Base-by-base conservation (phyloP, 2,888 invertebrate species). In the Nomada ferruginata region DNA sequence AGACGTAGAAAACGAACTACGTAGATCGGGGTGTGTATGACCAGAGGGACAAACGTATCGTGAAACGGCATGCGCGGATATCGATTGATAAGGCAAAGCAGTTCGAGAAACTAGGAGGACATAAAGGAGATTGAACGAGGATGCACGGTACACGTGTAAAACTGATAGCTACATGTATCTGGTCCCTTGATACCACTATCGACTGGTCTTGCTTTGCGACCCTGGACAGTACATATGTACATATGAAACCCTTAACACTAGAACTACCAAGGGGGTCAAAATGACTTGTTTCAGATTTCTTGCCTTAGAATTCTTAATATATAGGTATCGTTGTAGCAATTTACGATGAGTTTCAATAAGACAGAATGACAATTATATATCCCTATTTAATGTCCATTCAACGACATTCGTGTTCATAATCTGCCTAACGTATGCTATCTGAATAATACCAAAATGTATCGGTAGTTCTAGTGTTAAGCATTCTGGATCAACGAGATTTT, bases 81-180 rank as follows among this genome's bases (percentile, higher is more conserved):
- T 91, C 90, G 91, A 91, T 91, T 91, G 91, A 90, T 90, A 88
- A 85, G 89, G 88, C 83, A 85, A 90, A 87, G 89, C 87, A 89
- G 90, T 90, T 90, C 82, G 88, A 87, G 90, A 89, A 91, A 91
- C 89, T 89, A 79, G 87, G 66, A 87, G 89, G 89, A 88, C 89
- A 91, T 91, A 91, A 91, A 91, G 88, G 88, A 91, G 91, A 91
- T 91, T 91, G 91, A 91, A 91, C 90, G 90, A 87, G 89, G 85
- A 88, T 83, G 84, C 78, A 75, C 72, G 79, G 52, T 63, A 85
- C 79, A 83, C 85, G 76, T 88, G 85, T 89, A 88, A 89, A 90
- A 85, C 86, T 84, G 78, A 84, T 76, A 84, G 87, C 74, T 85
- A 76, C 78, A 79, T 76, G 73, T 88, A 80, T 82, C 82, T 63